Base-by-base conservation (phyloP, 2,113 vertebrate species). In the Porphyrio hochstetteri region DNA sequence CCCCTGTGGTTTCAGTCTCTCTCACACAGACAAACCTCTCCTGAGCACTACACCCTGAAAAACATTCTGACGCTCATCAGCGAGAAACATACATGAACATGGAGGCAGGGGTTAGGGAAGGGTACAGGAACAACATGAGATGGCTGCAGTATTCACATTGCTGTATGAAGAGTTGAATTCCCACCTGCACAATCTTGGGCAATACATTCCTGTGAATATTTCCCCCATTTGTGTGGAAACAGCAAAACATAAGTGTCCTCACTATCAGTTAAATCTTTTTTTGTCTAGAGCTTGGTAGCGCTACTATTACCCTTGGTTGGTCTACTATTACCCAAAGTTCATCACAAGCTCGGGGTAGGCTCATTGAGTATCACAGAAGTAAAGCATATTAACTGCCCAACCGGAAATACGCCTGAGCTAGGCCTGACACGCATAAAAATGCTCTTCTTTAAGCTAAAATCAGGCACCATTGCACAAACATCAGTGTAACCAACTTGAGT, bases 131-230 rank as follows among this genome's bases (percentile, higher is more conserved):
- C 29, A 63, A 29, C 18, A 14, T 11, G 13, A 48, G 71, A 36
- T 9, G 17, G 28, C 31, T 79, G 42, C 38, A 75, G 46, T 28
- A n/a, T 38, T 35, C 61, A 44, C 60, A 71, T 33, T 29, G 14
- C 8, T 5, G 9, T 38, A 44, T 60, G 36, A 85, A 85, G 5
- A 44, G 8, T 27, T 82, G 40, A 60, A 8, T 9, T 61, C 10
- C 21, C 12, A 52, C 11, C 25, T 29, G 33, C 0, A 0, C 16
- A 9, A 70, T 27, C 28, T 20, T 19, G 29, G 24, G 27, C 10
- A 87, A 46, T 33, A 52, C 19, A 29, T 46, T 68, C 82, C 33
- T 29, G 10, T 42, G 21, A 35, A 24, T 29, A 7, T 48, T 59
- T 53, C 42, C 55, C 33, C 74, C 44, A 44, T 63, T 46, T 52